A percentile compares a stretch with the other conserved stretches of the same genome.
Evolutionary conservation across 2,113 vertebrate species (phyloP).

Genomic region (Calypte anna): DNA sequence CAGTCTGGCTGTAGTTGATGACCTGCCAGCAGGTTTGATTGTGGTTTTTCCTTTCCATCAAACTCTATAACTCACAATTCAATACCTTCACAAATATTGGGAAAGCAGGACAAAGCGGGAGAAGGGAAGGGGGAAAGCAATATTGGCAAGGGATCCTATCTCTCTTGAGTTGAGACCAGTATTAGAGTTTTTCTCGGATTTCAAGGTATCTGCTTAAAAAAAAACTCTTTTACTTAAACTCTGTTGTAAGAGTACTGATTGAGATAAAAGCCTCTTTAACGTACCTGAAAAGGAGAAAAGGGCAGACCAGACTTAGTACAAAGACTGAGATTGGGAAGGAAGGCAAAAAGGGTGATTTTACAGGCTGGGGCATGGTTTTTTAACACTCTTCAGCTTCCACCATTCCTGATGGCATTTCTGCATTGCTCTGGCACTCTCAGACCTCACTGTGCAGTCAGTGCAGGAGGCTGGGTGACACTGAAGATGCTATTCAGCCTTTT

Average conservation of each 20-base stretch:
- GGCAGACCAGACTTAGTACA: neutral
- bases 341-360: neutral
- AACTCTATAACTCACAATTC: constrained; percentile 46
- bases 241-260: neutral
- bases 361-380: neutral
- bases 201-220: constrained; percentile 1
- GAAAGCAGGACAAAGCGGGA: constrained; percentile 5
- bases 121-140: constrained; percentile 27
- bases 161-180: neutral
- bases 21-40: constrained; percentile 23
- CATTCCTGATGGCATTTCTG: neutral
- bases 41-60: constrained; percentile 56
- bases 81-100: constrained; percentile 11
- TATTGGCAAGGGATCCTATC: neutral
- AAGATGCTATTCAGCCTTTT: neutral
- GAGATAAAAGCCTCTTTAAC: neutral
- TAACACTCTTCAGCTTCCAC: neutral
- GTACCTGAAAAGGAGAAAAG: neutral
- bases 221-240: neutral
- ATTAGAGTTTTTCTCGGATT: neutral
- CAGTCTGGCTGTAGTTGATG: constrained; percentile 27
- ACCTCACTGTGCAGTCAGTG: neutral
- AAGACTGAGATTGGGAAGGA: neutral
- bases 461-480: neutral
- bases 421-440: rapidly evolving